These are phyloP conservation scores for Drosophila bocqueti DNA, from an alignment of 1,140 invertebrate genomes.

Conservation along the genomic window DNA sequence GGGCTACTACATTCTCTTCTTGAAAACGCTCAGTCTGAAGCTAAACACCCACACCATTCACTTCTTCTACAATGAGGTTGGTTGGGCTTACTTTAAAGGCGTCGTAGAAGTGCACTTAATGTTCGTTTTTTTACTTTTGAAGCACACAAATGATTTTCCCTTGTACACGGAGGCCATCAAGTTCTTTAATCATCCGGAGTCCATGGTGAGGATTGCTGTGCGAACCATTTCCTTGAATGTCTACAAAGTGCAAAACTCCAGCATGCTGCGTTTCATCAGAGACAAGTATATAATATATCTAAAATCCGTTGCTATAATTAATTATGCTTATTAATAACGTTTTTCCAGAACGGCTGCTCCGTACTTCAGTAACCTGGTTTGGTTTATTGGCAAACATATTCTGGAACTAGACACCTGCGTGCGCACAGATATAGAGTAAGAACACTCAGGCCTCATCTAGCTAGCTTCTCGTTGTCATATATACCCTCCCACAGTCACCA, in stretches of 20 bases:
- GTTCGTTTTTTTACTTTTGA: slow-evolving; percentile 72
- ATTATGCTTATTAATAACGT: background rate
- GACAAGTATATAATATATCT: slow-evolving; percentile 87
- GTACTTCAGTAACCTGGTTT: slow-evolving; percentile 99
- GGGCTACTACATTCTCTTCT: slow-evolving; percentile 99
- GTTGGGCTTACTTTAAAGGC: slow-evolving; percentile 2
- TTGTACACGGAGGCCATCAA: slow-evolving; percentile 99
- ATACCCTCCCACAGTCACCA: slow-evolving; percentile 89
- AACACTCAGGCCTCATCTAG: slow-evolving; percentile 28
- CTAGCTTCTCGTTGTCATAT: background rate
- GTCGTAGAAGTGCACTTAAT: background rate
- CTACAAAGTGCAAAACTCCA: slow-evolving; percentile 96
- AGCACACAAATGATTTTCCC: slow-evolving; percentile 99
- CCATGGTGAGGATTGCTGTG: slow-evolving; percentile 99
- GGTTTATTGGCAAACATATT: slow-evolving; percentile 99
- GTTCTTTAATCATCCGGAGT: slow-evolving; percentile 99
- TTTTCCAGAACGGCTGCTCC: slow-evolving; percentile 94
- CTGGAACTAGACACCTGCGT: slow-evolving; percentile 98
- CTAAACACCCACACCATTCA: slow-evolving; percentile 99
- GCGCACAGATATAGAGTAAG: slow-evolving; percentile 96
- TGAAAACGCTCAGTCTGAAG: slow-evolving; percentile 99
- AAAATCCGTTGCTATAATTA: accelerated
- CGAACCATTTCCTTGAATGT: slow-evolving; percentile 98
- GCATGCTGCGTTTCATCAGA: slow-evolving; percentile 98
- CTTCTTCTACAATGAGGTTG: slow-evolving; percentile 98